Base-by-base conservation (phyloP, 2,797 vertebrate genomes). In the Parambassis ranga region DNA sequence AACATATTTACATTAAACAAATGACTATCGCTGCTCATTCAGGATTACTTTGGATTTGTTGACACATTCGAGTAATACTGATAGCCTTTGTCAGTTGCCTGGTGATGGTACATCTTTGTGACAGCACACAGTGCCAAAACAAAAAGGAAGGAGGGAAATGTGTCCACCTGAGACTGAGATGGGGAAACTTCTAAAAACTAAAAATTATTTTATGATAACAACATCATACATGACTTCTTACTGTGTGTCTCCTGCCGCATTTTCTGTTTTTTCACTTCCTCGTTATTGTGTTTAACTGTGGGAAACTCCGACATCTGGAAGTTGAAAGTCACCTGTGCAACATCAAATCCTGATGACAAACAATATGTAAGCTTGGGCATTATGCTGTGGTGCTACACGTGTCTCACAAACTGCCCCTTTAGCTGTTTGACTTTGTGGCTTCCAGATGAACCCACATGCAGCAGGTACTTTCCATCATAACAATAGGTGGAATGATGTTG, bases 1-100 rank as follows among this genome's bases (percentile, higher is more conserved):
- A 82, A 85, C 67, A 74, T 82, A 63, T 84, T 86, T 81, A 83
- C 79, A 82, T 83, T 82, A 71, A 83, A 84, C 68, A 88, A 83
- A 82, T 69, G 66, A 68, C 79, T 78, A 77, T 84, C 78, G 10
- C 68, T 53, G 23, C 60, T 79, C 72, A 59, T 69, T 81, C 52
- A 65, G 71, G 70, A 87, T 87, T 62, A 79, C 71, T 83, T 69
- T 85, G 70, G 63, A 88, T 90, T 84, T 87, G 82, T 89, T 87
- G 82, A 85, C 82, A 83, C 64, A 77, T 70, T 72, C 75, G 73
- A 84, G 81, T 81, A 55, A 83, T 84, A 77, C 83, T 84, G 83
- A 89, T 85, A 82, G 85, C 79, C 77, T 81, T 73, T 75, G 72
- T 75, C 77, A 53, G 69, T 70, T 62, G 48, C 61, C 57, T 15